Base-by-base conservation (phyloP, 1,140 invertebrate genomes). In the Leucophenga varia region DNA sequence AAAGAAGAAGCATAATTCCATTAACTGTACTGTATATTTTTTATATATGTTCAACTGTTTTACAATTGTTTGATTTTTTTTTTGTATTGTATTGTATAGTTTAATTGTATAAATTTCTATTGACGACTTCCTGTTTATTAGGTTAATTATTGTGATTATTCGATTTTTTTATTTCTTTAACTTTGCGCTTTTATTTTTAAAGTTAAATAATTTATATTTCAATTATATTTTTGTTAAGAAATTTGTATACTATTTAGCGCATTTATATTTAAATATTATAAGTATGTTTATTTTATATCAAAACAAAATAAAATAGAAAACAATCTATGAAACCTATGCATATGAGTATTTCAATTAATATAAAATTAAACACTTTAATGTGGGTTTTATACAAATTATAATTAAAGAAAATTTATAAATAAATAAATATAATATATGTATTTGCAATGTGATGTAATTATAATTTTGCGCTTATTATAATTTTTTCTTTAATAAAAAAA, bases 381-480 rank as follows among this genome's bases (percentile, higher is more conserved):
- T n/a, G n/a, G n/a, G n/a, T n/a, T n/a, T n/a, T n/a, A n/a, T n/a
- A n/a, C n/a, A n/a, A n/a, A n/a, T n/a, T n/a, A n/a, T n/a, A n/a
- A n/a, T 28, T 28, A 28, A 28, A 28, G 25, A 28, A 28, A 28
- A 28, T 12, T 12, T 28, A 6, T 28, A 28, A 12, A 12, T 28
- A 28, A 7, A 28, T 28, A 7, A 28, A 28, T 12, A 12, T 28
- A 28, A 12, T 13, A n/a, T 34, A 34, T 34, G 6, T 34, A 34
- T 34, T n/a, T 65, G 49, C 63, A 56, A 67, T 67, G 63, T 67
- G 63, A 67, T 67, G 56, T 67, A 67, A 68, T 67, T 67, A 67
- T 67, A 67, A 67, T 67, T 67, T 67, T 25, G 22, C 22, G 5
- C 39, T 49, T 47, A 22, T 38, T 52, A 49, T 43, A 56, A 25